Conservation (phyloP, 1,140 invertebrate species). For the Drosophila biarmipes region DNA sequence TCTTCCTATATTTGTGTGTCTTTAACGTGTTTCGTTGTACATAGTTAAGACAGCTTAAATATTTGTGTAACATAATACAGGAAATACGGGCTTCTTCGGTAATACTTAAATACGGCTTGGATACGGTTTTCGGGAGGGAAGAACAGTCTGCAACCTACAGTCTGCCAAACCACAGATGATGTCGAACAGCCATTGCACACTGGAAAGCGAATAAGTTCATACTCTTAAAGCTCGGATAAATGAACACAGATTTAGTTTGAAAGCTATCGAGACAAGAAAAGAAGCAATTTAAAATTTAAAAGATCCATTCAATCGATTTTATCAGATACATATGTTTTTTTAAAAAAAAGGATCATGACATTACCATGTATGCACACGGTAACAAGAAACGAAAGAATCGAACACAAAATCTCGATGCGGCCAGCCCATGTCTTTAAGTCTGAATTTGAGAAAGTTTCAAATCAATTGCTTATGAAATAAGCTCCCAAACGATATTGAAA, state of each 20-base stretch:
- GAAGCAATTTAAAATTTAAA: background rate
- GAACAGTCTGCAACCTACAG: conserved; percentile 1
- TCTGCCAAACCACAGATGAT: conserved; percentile 26
- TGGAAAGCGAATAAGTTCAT: conserved; percentile 2
- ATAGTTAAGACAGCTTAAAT: conserved; percentile 81
- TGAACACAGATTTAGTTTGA: background rate
- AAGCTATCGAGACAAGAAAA: background rate
- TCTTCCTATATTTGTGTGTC: too few relatives aligned
- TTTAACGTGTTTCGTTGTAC: conserved; percentile 81
- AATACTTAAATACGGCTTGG: conserved; percentile 75
- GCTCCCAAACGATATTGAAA: too few relatives aligned
- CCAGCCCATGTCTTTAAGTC: too few relatives aligned
- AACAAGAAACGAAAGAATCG: too few relatives aligned
- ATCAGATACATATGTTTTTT: background rate
- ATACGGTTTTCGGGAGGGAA: conserved; percentile 1
- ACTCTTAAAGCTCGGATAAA: background rate
- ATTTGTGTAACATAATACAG: conserved; percentile 83
- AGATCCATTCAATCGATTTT: background rate
- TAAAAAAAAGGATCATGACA: too few relatives aligned
- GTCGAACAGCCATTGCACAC: conserved; percentile 5
- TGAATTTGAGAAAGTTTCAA: too few relatives aligned
- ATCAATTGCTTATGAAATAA: too few relatives aligned
- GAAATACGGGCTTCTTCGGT: conserved; percentile 81
- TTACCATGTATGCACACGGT: too few relatives aligned
- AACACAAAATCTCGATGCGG: too few relatives aligned